These are phyloP conservation scores for Blastobasis adustella DNA, from an alignment of 2,888 invertebrate genomes.

Conservation along the genomic window DNA sequence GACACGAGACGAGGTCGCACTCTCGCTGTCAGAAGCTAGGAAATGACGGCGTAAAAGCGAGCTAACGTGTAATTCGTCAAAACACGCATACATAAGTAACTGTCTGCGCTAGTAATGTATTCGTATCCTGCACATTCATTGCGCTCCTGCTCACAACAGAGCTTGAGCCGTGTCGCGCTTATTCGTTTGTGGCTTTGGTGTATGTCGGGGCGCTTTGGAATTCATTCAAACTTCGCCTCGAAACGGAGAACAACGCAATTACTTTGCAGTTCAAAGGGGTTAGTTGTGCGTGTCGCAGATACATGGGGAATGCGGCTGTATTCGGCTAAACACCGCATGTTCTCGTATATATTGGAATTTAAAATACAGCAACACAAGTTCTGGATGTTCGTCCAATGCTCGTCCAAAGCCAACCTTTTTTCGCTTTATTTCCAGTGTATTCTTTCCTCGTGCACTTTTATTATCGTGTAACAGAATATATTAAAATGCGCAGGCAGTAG, in stretches of 20 bases:
- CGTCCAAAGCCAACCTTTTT: too few species aligned
- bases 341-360: not conserved
- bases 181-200: conserved; percentile 28
- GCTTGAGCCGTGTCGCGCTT: conserved; percentile 6
- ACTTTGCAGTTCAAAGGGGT: conserved; percentile 41
- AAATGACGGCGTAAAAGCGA: conserved; percentile 63
- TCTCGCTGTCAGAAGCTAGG: conserved; percentile 63
- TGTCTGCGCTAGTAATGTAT: conserved; percentile 6
- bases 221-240: conserved; percentile 37
- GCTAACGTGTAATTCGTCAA: conserved; percentile 66
- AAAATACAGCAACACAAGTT: not conserved
- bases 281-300: conserved; percentile 30
- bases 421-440: too few species aligned
- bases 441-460: too few species aligned
- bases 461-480: too few species aligned
- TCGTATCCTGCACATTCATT: too few species aligned
- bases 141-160: too few species aligned
- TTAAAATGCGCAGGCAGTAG: too few species aligned
- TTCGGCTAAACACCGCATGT: not conserved
- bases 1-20: conserved; percentile 72
- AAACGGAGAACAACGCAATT: conserved; percentile 44
- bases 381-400: too few species aligned
- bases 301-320: conserved; percentile 15
- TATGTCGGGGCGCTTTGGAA: conserved; percentile 26
- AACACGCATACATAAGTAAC: conserved; percentile 34